These are phyloP conservation scores for Lasiurus borealis DNA, from an alignment of 2,113 vertebrate species.

Conservation along the genomic window DNA sequence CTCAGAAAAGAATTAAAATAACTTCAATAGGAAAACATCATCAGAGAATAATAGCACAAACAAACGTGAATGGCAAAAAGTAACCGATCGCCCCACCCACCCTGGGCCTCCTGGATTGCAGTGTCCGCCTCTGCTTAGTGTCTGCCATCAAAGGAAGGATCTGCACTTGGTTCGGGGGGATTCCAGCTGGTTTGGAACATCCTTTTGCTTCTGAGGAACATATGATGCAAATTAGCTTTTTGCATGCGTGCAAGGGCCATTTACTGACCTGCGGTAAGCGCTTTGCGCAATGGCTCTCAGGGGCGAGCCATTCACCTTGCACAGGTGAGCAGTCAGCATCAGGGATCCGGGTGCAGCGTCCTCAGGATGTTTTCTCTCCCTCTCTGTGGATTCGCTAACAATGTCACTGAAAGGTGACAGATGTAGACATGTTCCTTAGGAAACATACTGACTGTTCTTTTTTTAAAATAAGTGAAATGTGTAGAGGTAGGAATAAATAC, in stretches of 20 bases:
- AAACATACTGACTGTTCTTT: background rate
- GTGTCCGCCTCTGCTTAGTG: background rate
- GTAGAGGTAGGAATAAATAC: background rate
- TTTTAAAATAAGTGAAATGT: background rate
- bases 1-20: background rate
- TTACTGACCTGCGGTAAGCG: background rate
- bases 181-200: background rate
- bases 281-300: background rate
- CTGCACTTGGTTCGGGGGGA: background rate
- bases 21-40: background rate
- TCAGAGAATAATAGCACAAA: background rate
- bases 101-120: accelerated
- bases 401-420: background rate
- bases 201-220: background rate
- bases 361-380: background rate
- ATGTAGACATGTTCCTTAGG: background rate
- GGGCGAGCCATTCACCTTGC: background rate
- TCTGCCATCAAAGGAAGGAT: background rate
- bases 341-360: background rate
- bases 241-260: background rate
- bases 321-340: background rate
- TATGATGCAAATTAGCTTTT: background rate
- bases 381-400: background rate
- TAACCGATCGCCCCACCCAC: background rate
- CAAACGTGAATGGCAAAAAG: background rate